Conservation (phyloP, 1,140 invertebrate genomes). For the Drosophila eugracilis region DNA sequence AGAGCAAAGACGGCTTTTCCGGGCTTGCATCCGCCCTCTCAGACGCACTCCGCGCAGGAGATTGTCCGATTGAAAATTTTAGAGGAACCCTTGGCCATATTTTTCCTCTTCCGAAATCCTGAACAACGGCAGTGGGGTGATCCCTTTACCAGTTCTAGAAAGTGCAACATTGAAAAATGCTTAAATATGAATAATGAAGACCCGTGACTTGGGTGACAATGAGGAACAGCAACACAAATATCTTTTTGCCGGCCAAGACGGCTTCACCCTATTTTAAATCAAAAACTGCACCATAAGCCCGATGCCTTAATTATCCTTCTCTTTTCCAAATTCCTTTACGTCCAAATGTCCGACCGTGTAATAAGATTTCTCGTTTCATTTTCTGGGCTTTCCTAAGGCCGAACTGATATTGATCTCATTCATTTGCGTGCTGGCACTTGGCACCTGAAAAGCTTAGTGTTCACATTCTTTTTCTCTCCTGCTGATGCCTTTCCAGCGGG, state of each 20-base stretch:
- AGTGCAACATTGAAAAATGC: no score
- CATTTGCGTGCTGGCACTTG: constrained; percentile 82
- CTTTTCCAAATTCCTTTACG: background rate
- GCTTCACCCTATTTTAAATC: constrained; percentile 51
- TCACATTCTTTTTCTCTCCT: constrained; percentile 11
- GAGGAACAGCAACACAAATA: background rate
- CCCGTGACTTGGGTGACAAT: no score
- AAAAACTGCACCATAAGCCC: constrained; percentile 64
- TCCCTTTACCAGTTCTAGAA: no score
- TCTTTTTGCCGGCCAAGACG: background rate
- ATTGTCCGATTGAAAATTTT: no score
- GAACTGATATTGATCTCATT: no score
- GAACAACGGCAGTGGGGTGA: no score
- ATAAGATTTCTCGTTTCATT: constrained; percentile 51
- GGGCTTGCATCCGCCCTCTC: no score
- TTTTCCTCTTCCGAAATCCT: no score
- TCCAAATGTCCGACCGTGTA: constrained; percentile 45
- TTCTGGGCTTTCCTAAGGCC: constrained; percentile 58
- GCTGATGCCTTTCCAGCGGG: background rate
- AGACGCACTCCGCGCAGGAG: no score
- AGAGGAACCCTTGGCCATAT: no score
- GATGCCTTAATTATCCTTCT: constrained; percentile 27
- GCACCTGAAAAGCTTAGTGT: constrained; percentile 60
- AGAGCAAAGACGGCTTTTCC: no score
- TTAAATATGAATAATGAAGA: background rate